A percentile compares a stretch with the other conserved stretches of the same genome.
These are phyloP conservation scores for Caenorhabditis drosophilae DNA, from an alignment of 2,888 invertebrate species.

Conservation along the genomic window DNA sequence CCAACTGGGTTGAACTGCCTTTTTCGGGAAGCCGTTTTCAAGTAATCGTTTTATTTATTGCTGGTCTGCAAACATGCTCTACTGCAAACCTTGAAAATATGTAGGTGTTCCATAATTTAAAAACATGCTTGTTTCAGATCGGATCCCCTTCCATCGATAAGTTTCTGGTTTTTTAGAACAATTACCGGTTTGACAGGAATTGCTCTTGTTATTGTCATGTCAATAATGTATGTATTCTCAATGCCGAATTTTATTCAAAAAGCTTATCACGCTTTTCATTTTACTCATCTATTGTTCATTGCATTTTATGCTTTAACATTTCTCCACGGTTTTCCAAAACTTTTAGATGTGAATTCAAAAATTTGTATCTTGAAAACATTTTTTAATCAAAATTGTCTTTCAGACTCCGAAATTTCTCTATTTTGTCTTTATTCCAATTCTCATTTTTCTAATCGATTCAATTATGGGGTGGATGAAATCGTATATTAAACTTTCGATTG, in stretches of 20 bases:
- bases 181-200: slow-evolving; percentile 75
- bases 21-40: slow-evolving; percentile 88
- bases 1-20: slow-evolving; percentile 88
- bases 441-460: slow-evolving; percentile 87
- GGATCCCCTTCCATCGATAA: slow-evolving; percentile 89
- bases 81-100: background rate
- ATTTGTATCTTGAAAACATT: background rate
- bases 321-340: slow-evolving; percentile 86
- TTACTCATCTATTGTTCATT: slow-evolving; percentile 87
- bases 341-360: slow-evolving; percentile 79
- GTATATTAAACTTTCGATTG: slow-evolving; percentile 79
- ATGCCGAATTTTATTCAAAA: slow-evolving; percentile 89
- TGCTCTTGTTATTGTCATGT: slow-evolving; percentile 78
- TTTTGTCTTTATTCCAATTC: slow-evolving; percentile 88
- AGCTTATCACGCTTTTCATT: slow-evolving; percentile 77
- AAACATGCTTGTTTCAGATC: slow-evolving; percentile 72
- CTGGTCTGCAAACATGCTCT: too few relatives aligned
- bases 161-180: slow-evolving; percentile 93
- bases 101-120: background rate
- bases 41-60: slow-evolving; percentile 42
- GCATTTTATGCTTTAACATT: slow-evolving; percentile 84
- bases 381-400: slow-evolving; percentile 8
- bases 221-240: slow-evolving; percentile 93
- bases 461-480: slow-evolving; percentile 74
- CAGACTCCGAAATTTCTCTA: slow-evolving; percentile 84